Percentiles rank a stretch among this genome's conserved stretches.
These are phyloP conservation scores for Melierax canorus DNA, from an alignment of 2,113 vertebrate genomes.

Conservation along the genomic window DNA sequence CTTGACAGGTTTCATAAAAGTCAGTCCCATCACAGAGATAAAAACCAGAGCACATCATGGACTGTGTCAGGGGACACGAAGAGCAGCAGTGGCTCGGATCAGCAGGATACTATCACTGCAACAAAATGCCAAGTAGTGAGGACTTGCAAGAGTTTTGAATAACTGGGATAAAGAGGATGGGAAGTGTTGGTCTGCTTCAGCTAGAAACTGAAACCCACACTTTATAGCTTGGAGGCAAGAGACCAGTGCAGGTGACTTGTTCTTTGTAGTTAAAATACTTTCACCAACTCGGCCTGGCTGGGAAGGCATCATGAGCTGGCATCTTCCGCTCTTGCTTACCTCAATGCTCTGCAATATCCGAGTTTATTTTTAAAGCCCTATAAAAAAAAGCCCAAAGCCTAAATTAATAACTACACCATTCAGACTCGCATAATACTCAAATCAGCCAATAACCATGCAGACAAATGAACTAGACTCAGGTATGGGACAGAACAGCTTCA, in stretches of 20 bases:
- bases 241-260: neutral
- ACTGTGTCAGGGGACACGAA: neutral
- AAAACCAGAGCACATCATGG: neutral
- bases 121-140: neutral
- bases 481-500: neutral
- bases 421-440: neutral
- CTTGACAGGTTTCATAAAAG: neutral
- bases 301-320: neutral
- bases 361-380: neutral
- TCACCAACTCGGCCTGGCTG: neutral
- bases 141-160: neutral
- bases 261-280: neutral
- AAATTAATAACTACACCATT: constrained; percentile 4
- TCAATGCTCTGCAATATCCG: neutral
- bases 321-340: neutral
- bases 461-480: neutral
- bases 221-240: neutral
- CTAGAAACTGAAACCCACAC: neutral
- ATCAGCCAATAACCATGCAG: neutral
- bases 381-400: neutral
- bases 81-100: neutral
- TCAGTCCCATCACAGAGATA: neutral
- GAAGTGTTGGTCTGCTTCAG: neutral
- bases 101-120: neutral
- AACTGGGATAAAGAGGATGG: neutral